phyloP scores from a whole-genome alignment of 2,797 vertebrate species.

The Cephalopachus bancanus region DNA sequence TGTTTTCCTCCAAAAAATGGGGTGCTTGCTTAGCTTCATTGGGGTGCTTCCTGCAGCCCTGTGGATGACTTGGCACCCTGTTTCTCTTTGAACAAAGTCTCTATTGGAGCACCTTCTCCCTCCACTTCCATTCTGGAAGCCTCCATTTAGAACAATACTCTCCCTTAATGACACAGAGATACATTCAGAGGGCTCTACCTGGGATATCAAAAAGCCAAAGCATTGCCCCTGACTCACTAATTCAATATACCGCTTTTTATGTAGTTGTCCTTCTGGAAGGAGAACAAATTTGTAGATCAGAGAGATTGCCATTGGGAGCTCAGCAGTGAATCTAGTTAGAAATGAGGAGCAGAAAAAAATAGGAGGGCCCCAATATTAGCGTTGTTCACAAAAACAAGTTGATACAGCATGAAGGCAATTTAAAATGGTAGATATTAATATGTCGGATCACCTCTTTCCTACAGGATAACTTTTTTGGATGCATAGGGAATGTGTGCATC shows the following conservation, averaged over 20 bases:
- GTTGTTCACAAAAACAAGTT: conserved; percentile 55
- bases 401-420: conserved; percentile 70
- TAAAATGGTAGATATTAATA: conserved; percentile 75
- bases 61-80: background rate
- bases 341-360: conserved; percentile 48
- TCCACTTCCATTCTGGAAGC: conserved; percentile 13
- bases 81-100: background rate
- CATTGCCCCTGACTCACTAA: background rate
- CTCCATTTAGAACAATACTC: conserved; percentile 1
- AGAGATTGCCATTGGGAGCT: conserved; percentile 9
- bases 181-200: background rate
- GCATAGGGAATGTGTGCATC: conserved; percentile 72
- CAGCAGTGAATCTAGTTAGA: conserved; percentile 58
- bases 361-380: background rate
- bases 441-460: conserved; percentile 73
- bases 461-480: conserved; percentile 74
- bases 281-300: conserved; percentile 38
- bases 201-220: conserved; percentile 33
- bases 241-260: conserved; percentile 1
- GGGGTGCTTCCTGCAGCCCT: background rate
- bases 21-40: background rate
- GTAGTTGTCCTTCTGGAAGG: conserved; percentile 20
- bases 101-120: background rate
- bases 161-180: background rate
- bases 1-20: background rate